Evolutionary conservation across 2,797 vertebrate genomes (phyloP).

Genomic region (Lepus townsendii): DNA sequence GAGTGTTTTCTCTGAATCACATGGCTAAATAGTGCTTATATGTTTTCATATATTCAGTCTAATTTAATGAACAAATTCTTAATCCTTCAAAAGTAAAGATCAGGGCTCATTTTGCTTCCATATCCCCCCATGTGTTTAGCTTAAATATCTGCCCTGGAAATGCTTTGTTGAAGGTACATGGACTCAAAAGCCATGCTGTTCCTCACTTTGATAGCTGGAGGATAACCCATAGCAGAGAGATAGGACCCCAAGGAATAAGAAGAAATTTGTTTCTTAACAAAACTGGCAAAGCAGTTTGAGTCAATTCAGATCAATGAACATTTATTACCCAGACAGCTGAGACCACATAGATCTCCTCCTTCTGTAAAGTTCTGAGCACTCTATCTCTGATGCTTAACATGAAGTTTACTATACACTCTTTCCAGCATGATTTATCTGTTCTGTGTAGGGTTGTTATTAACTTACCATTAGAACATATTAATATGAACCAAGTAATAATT

Average conservation of each 20-base stretch:
- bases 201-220: background rate
- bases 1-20: background rate
- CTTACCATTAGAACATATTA: background rate
- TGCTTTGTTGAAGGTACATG: background rate
- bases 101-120: background rate
- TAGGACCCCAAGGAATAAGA: background rate
- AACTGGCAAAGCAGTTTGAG: slow-evolving; percentile 44
- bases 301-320: slow-evolving; percentile 54
- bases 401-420: background rate
- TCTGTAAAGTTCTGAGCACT: slow-evolving; percentile 18
- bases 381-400: background rate
- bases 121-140: background rate
- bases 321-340: slow-evolving; percentile 8
- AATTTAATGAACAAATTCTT: slow-evolving; percentile 39
- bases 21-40: background rate
- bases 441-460: background rate
- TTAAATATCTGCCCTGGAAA: background rate
- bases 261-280: slow-evolving; percentile 44
- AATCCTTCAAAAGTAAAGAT: background rate
- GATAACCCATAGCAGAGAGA: background rate
- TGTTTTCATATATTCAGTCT: background rate
- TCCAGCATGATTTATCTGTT: background rate
- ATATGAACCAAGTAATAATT: background rate
- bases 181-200: background rate
- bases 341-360: background rate